These are phyloP conservation scores for silkworm (Bombyx mori) DNA, from an alignment of 1,140 invertebrate species.

Conservation along the genomic window DNA sequence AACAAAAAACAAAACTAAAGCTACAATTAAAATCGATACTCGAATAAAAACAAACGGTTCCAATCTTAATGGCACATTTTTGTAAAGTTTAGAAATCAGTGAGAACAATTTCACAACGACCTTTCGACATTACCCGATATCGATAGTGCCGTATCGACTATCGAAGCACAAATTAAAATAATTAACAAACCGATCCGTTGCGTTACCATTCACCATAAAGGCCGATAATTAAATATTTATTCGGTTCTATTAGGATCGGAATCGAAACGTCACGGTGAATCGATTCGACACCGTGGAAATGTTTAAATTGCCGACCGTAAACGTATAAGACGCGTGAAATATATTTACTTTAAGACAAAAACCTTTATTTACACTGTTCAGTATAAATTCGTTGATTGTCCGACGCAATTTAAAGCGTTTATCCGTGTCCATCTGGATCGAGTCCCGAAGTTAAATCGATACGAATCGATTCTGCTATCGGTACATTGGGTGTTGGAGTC, in stretches of 20 bases:
- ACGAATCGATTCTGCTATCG: constrained; percentile 23
- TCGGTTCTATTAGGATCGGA: constrained; percentile 54
- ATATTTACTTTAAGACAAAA: constrained; percentile 44
- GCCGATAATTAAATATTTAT: constrained; percentile 63
- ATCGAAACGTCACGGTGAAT: constrained; percentile 46
- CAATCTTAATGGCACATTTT: constrained; percentile 8
- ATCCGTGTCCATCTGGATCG: constrained; percentile 17
- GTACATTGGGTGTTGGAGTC: constrained; percentile 22
- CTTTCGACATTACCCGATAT: constrained; percentile 19
- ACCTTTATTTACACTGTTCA: constrained; percentile 42
- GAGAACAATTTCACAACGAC: constrained; percentile 16
- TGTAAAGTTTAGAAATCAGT: constrained; percentile 12
- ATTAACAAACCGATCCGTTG: constrained; percentile 52
- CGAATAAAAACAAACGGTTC: constrained; percentile 7
- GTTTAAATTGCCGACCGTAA: constrained; percentile 46
- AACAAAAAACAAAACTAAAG: background rate
- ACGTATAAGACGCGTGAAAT: constrained; percentile 50
- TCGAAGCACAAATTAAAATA: constrained; percentile 36
- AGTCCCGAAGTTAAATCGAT: constrained; percentile 1
- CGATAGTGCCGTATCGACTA: constrained; percentile 21
- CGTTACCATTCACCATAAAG: constrained; percentile 61
- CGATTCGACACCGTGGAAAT: constrained; percentile 58
- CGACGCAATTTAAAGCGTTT: constrained; percentile 40
- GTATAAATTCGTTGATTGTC: constrained; percentile 53
- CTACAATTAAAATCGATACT: constrained; percentile 11